Percentiles rank a stretch among this genome's conserved stretches.
phyloP scores from a whole-genome alignment of 64 coral and sea anemone genomes.

The Pachyseris speciosa region DNA sequence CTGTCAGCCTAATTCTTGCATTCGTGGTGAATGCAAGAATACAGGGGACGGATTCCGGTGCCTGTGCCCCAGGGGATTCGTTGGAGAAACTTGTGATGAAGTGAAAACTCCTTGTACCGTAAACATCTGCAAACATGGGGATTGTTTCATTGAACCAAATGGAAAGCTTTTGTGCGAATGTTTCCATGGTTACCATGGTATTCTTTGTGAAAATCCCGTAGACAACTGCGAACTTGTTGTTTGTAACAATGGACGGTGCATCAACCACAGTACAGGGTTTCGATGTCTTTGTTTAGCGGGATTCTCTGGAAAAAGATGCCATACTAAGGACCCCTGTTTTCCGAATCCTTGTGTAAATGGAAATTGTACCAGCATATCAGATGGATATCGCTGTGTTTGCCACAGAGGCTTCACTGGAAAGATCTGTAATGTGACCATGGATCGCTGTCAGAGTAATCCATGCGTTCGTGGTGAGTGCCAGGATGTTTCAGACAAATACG shows the following conservation, averaged over 20 bases:
- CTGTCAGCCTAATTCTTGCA: constrained; percentile 69
- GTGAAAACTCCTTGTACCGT: not conserved
- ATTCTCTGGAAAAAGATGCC: constrained; percentile 72
- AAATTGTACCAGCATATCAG: constrained; percentile 36
- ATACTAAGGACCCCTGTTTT: constrained; percentile 45
- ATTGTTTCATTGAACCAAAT: constrained; percentile 11
- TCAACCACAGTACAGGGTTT: constrained; percentile 58
- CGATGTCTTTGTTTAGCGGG: constrained; percentile 64
- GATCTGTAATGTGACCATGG: constrained; percentile 43
- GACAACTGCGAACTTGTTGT: constrained; percentile 45
- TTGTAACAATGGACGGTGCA: constrained; percentile 69
- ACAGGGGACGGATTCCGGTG: constrained; percentile 46
- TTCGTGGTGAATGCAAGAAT: constrained; percentile 56
- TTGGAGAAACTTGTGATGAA: constrained; percentile 28
- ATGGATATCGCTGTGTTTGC: constrained; percentile 64
- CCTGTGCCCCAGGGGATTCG: constrained; percentile 48
- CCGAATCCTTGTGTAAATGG: constrained; percentile 73
- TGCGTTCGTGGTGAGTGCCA: constrained; percentile 67
- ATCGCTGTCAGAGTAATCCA: constrained; percentile 60
- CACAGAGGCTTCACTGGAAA: constrained; percentile 54
- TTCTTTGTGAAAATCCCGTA: constrained; percentile 48
- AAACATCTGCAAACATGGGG: constrained; percentile 28
- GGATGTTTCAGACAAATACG: constrained; percentile 4
- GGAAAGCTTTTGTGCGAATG: constrained; percentile 41
- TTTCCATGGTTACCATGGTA: constrained; percentile 57